These are phyloP conservation scores for Bombylius major DNA, from an alignment of 2,888 invertebrate species.

Conservation along the genomic window DNA sequence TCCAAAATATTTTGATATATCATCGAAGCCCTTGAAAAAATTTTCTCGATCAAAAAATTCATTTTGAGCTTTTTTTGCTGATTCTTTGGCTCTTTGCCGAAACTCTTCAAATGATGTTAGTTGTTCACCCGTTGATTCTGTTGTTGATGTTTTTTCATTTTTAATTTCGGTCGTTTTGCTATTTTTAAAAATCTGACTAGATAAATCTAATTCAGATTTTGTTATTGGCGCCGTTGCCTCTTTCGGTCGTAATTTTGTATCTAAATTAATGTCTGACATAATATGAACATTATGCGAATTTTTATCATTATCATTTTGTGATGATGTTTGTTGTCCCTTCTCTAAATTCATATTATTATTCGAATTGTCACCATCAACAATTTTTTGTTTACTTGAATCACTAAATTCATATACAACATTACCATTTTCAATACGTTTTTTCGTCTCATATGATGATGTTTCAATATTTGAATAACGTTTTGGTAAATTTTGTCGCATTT, in stretches of 20 bases:
- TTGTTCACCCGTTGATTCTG: background rate
- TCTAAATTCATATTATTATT: too few species aligned
- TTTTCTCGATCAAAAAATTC: constrained; percentile 28
- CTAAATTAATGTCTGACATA: constrained; percentile 35
- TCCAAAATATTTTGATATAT: constrained; percentile 23
- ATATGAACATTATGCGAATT: constrained; percentile 14
- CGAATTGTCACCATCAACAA: background rate
- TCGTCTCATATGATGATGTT: constrained; percentile 27
- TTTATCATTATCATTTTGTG: background rate
- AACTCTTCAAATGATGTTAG: constrained; percentile 25
- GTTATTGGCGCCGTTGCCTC: constrained; percentile 12
- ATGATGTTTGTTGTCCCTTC: background rate
- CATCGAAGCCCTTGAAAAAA: constrained; percentile 36
- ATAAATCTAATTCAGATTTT: constrained; percentile 9
- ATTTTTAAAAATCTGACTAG: constrained; percentile 17
- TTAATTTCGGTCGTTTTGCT: constrained; percentile 12
- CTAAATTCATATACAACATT: constrained; percentile 28
- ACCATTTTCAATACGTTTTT: constrained; percentile 33
- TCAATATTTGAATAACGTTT: constrained; percentile 35
- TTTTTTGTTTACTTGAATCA: constrained; percentile 20
- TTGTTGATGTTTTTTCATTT: constrained; percentile 2
- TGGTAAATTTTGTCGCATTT: constrained; percentile 19
- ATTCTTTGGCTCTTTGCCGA: constrained; percentile 34
- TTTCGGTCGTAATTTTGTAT: constrained; percentile 15
- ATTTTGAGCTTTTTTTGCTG: constrained; percentile 15